Percentiles rank a stretch among this genome's conserved stretches.
phyloP scores from a whole-genome alignment of 2,888 invertebrate genomes.

The Caenorhabditis doughertyi region DNA sequence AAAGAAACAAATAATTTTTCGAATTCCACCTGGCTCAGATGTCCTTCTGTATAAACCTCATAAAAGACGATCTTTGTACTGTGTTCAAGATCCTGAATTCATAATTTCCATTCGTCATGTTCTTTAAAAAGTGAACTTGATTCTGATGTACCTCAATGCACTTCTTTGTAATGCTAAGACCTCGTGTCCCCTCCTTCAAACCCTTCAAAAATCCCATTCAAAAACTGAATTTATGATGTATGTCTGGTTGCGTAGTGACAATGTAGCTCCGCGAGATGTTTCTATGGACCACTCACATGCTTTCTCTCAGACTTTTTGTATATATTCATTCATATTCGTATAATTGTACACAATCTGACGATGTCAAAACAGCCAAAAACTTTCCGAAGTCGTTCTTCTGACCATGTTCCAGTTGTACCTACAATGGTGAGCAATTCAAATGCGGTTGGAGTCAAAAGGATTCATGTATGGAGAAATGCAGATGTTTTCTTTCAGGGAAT shows the following conservation, averaged over 20 bases:
- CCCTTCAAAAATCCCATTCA: conserved; percentile 5
- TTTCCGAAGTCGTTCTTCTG: conserved; percentile 59
- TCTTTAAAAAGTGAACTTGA: neutral
- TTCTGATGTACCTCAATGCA: conserved; percentile 2
- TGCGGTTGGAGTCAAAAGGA: conserved; percentile 51
- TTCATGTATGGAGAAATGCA: conserved; percentile 59
- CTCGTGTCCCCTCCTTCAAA: neutral
- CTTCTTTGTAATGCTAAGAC: neutral
- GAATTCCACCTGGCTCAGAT: too few species aligned
- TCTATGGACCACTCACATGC: conserved; percentile 26
- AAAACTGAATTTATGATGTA: conserved; percentile 20
- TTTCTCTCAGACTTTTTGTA: neutral
- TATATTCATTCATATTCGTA: conserved; percentile 7
- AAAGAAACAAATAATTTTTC: too few species aligned
- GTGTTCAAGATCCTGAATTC: neutral
- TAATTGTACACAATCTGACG: neutral
- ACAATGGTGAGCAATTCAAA: conserved; percentile 53
- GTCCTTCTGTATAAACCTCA: too few species aligned
- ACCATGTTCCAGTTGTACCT: conserved; percentile 61
- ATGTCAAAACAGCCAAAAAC: conserved; percentile 43
- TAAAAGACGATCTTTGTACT: neutral
- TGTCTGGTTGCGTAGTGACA: conserved; percentile 22
- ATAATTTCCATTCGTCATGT: too few species aligned
- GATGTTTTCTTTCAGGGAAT: conserved; percentile 59
- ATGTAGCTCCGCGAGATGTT: conserved; percentile 25